Evolutionary conservation across 2,888 invertebrate genomes (phyloP).

Genomic region (Halictus quadricinctus): DNA sequence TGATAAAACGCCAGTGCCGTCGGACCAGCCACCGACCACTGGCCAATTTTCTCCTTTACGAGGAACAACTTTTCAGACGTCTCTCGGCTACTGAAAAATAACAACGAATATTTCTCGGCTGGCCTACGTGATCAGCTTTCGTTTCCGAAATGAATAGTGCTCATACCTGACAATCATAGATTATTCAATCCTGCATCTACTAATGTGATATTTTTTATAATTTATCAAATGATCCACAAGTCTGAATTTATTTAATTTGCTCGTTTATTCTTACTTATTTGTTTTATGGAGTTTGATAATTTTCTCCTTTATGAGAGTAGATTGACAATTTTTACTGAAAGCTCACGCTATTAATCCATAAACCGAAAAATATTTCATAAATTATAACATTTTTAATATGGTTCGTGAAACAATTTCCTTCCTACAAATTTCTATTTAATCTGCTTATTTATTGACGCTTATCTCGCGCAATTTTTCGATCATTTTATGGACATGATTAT

Average conservation of each 20-base stretch:
- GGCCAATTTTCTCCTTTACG: not conserved
- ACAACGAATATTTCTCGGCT: not conserved
- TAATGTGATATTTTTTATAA: not conserved
- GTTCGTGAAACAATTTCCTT: too few species aligned
- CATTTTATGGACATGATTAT: not conserved
- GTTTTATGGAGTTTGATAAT: too few species aligned
- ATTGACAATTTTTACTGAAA: too few species aligned
- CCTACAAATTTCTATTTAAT: not conserved
- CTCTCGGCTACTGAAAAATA: not conserved
- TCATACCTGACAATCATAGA: not conserved
- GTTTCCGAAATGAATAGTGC: not conserved
- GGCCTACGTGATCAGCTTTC: not conserved
- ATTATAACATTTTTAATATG: too few species aligned
- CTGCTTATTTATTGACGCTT: too few species aligned
- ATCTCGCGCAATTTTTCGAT: not conserved
- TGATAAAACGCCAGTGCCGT: constrained; percentile 45
- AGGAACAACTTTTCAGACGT: constrained; percentile 6
- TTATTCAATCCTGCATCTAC: not conserved
- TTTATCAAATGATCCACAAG: too few species aligned
- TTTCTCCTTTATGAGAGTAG: too few species aligned
- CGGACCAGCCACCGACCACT: not conserved
- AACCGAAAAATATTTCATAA: too few species aligned
- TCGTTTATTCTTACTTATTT: too few species aligned
- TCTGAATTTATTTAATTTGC: too few species aligned
- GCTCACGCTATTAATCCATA: too few species aligned